Base-by-base conservation (phyloP, 2,113 vertebrate species). In the Melanerpes aurifrons region DNA sequence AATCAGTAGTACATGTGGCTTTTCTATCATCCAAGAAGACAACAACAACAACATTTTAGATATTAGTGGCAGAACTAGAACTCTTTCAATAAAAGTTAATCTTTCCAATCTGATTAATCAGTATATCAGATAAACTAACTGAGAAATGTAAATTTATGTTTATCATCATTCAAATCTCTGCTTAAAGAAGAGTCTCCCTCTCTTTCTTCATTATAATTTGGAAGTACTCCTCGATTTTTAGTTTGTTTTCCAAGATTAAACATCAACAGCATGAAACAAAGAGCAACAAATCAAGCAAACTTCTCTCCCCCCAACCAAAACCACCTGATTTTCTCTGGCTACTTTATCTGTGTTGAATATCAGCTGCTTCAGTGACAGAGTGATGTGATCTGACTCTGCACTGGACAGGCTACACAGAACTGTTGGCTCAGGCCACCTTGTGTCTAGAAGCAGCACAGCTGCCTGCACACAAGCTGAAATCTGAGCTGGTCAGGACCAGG, bases 371-470 rank as follows among this genome's bases (percentile, higher is more conserved):
- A 32, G 43, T 70, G 61, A 73, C 9, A 43, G 56, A 77, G 68
- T 0, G 1, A 54, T 6, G 28, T 1, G 63, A 87, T 68, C 79
- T 74, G 82, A 72, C 82, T 76, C n/a, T 84, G 73, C 10, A 6
- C 17, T 1, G 21, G 78, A 59, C 78, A 70, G 66, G 63, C 78
- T 79, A 58, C 21, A 22, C 72, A 83, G 75, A 73, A 76, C 69
- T 91, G 82, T 1, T 86, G 93, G 87, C 92, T 95, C 75, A 0
- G 79, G 85, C 90, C 92, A 94, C 77, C 92, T 81, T 83, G 93
- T 48, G 82, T 96, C 86, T 82, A 94, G 82, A 81, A 91, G 82
- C 87, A 95, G 90, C 6, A 86, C 0, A 5, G 71, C 93, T 62
- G 54, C 54, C 85, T 29, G 71, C 67, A 45, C 0, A 0, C 22